Evolutionary conservation across 2,888 invertebrate species (phyloP), one percentile per base, ranked within the genome.

Genomic region (Drosophila sordidula): DNA sequence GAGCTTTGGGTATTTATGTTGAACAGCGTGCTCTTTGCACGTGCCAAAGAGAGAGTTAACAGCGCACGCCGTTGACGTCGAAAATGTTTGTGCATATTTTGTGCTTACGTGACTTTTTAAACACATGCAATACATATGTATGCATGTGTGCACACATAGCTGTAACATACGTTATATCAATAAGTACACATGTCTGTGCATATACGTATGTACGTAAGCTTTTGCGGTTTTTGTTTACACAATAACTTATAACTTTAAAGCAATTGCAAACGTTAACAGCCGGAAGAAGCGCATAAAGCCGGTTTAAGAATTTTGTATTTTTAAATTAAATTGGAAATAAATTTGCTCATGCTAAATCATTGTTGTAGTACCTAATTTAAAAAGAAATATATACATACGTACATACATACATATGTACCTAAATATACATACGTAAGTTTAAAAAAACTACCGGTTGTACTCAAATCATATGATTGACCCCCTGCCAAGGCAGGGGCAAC

Each of bases 101-200:
- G 45, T 61, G 73, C 78, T 78, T 78, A 78, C 78, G 78, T 78
- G 78, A 76, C 76, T 73, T 64, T 63, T 59, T 62, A 55, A 46
- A 64, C 66, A 65, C 56, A 63, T 65, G 62, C 36, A 25, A 49
- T 47, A 61, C 11, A 41, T 14, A 42, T 14, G 22, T 32, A 45
- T 22, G 5, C 38, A 54, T 16, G 6, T 47, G 25, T 12, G 47
- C 34, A 25, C 34, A n/a, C 6, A 16, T 16, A 16, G 36, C 34
- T 25, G 8, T 36, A 36, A 55, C 47, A 55, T 16, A 16, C 49
- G 49, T 55, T 36, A 38, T 36, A 16, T 18, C 36, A 9, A 38
- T 38, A 49, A 36, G 25, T 49, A n/a, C 38, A 47, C 26, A 11
- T 51, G 25, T 14, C 1, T 6, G 14, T 16, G 25, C 25, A 25